Evolutionary conservation across 2,113 vertebrate genomes (phyloP).

Genomic region (Oceanodroma tethys): DNA sequence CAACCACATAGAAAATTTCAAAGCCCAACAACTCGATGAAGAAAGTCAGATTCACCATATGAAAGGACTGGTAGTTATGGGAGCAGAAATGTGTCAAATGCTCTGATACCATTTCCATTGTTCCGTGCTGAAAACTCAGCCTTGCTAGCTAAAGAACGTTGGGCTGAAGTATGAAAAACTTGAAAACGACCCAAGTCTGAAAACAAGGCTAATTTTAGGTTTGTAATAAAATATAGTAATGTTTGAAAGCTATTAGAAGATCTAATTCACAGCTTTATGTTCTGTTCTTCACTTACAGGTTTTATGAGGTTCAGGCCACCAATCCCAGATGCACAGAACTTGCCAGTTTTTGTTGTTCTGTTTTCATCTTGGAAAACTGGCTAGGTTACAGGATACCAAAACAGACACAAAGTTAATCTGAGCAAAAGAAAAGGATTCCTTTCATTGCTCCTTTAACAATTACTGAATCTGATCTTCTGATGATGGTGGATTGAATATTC

Average conservation of each 20-base stretch:
- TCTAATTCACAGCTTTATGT: slow-evolving; percentile 27
- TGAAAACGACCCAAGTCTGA: slow-evolving; percentile 7
- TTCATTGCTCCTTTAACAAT: background rate
- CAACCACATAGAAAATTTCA: background rate
- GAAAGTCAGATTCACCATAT: background rate
- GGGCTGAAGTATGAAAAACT: background rate
- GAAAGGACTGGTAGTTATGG: background rate
- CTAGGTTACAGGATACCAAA: background rate
- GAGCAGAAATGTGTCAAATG: background rate
- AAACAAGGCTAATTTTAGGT: slow-evolving; percentile 41
- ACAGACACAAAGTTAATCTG: background rate
- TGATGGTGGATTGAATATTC: background rate
- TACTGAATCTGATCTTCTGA: background rate
- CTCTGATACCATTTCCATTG: background rate
- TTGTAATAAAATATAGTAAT: slow-evolving; percentile 14
- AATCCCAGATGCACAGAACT: background rate
- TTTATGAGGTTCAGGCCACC: slow-evolving; percentile 19
- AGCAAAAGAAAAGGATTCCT: background rate
- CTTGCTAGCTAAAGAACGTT: background rate
- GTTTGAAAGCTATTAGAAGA: slow-evolving; percentile 41
- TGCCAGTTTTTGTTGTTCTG: slow-evolving; percentile 1
- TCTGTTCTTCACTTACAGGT: background rate
- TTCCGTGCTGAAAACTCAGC: background rate
- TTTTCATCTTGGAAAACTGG: background rate
- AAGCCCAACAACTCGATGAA: background rate